A percentile compares a stretch with the other conserved stretches of the same genome.
These are phyloP conservation scores for Hypena proboscidalis DNA, from an alignment of 2,888 invertebrate genomes.

Conservation along the genomic window DNA sequence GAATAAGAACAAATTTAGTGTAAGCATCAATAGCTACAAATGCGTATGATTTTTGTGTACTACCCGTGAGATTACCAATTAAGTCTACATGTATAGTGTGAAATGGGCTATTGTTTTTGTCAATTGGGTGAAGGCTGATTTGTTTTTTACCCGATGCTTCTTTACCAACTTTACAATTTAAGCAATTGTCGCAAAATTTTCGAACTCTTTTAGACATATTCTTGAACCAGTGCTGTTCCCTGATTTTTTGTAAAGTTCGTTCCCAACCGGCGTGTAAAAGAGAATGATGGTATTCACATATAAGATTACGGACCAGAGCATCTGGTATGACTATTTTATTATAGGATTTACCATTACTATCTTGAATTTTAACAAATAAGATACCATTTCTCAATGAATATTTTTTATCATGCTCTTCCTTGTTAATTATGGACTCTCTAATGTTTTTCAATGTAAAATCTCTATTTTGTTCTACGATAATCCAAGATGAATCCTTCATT, in stretches of 20 bases:
- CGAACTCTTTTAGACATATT: conserved; percentile 13
- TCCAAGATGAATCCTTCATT: conserved; percentile 14
- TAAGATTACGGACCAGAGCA: conserved; percentile 2
- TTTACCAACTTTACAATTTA: conserved; percentile 18
- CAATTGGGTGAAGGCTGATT: conserved; percentile 16
- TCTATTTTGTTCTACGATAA: conserved; percentile 14
- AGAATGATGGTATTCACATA: conserved; percentile 14
- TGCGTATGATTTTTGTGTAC: conserved; percentile 15
- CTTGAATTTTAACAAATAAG: conserved; percentile 5
- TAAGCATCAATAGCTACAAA: conserved; percentile 26
- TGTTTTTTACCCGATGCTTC: conserved; percentile 14
- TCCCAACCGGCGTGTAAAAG: conserved; percentile 23
- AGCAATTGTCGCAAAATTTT: conserved; percentile 15
- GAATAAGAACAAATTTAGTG: too few relatives aligned
- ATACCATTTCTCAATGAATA: too few relatives aligned
- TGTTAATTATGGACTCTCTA: neutral
- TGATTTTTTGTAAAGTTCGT: conserved; percentile 14
- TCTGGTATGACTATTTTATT: too few relatives aligned
- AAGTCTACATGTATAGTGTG: conserved; percentile 25
- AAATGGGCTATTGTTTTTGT: conserved; percentile 15
- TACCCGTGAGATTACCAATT: conserved; percentile 18
- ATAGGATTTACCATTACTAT: conserved; percentile 1
- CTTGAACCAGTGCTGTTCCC: conserved; percentile 19
- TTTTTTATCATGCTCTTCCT: too few relatives aligned
- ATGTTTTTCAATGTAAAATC: conserved; percentile 10